These are phyloP conservation scores for Drosophila punjabiensis DNA, from an alignment of 1,140 invertebrate species.

Conservation along the genomic window DNA sequence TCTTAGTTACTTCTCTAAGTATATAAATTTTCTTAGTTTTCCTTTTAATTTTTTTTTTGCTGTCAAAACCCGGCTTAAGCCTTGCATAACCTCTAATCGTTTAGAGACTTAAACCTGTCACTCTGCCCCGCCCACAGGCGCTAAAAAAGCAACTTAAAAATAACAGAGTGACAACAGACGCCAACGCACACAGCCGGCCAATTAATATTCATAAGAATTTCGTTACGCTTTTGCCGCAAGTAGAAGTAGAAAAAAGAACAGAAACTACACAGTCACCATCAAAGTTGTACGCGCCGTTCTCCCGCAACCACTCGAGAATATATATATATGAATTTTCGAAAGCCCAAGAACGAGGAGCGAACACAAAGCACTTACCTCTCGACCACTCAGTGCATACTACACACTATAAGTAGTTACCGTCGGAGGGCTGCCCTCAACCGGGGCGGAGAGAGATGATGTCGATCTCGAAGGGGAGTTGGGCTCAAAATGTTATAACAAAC, in stretches of 20 bases:
- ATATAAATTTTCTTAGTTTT: too few species aligned
- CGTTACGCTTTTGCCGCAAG: conserved; percentile 52
- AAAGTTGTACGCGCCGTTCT: conserved; percentile 25
- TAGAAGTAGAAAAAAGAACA: background rate
- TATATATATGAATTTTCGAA: conserved; percentile 16
- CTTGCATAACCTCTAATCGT: conserved; percentile 3
- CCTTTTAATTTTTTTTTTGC: background rate
- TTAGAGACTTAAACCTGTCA: conserved; percentile 30
- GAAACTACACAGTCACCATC: conserved; percentile 56
- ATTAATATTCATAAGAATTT: conserved; percentile 68
- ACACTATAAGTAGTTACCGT: conserved; percentile 17
- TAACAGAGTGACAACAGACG: conserved; percentile 47
- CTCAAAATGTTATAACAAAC: conserved; percentile 62
- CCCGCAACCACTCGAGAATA: conserved; percentile 36
- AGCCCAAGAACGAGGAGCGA: conserved; percentile 16
- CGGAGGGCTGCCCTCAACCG: background rate
- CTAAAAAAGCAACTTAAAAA: conserved; percentile 32
- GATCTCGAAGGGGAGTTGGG: conserved; percentile 13
- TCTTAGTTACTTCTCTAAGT: too few species aligned
- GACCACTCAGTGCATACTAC: conserved; percentile 45
- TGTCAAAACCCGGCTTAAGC: background rate
- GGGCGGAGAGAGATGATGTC: background rate
- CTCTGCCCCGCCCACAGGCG: conserved; percentile 20
- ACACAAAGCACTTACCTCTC: conserved; percentile 54
- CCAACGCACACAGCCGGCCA: conserved; percentile 44